A percentile compares a stretch with the other conserved stretches of the same genome.
phyloP scores from a whole-genome alignment of 2,888 invertebrate species.

The Drosophila niveifrons region DNA sequence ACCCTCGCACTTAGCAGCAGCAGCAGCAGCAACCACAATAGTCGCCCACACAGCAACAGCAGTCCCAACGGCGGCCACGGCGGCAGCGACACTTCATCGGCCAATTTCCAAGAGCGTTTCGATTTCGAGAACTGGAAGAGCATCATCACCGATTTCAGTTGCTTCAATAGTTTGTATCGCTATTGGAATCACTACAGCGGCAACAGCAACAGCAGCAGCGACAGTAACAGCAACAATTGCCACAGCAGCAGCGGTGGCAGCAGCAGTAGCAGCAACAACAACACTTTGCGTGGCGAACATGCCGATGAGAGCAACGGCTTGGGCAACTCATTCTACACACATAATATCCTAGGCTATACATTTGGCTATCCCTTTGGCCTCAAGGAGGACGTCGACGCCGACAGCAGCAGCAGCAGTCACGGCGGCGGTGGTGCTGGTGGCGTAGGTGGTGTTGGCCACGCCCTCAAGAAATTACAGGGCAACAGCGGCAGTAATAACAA shows the following conservation, averaged over 20 bases:
- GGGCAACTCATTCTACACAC: constrained; percentile 82
- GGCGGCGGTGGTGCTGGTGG: constrained; percentile 17
- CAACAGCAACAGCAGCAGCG: constrained; percentile 37
- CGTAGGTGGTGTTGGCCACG: constrained; percentile 6
- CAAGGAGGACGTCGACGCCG: constrained; percentile 60
- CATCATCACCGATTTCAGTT: constrained; percentile 88
- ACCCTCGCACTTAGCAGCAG: constrained; percentile 54
- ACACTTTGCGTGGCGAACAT: constrained; percentile 54
- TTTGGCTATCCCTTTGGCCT: constrained; percentile 81
- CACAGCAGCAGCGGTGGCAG: constrained; percentile 7
- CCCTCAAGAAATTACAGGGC: constrained; percentile 36
- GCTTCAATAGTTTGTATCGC: constrained; percentile 83
- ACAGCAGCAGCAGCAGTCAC: constrained; percentile 35
- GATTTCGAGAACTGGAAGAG: constrained; percentile 88
- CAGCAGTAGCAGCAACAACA: constrained; percentile 21
- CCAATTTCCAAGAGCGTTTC: constrained; percentile 84
- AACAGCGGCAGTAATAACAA: constrained; percentile 26
- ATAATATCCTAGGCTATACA: constrained; percentile 85
- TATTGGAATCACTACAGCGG: constrained; percentile 78
- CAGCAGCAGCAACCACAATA: constrained; percentile 44
- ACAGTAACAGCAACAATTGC: constrained; percentile 7
- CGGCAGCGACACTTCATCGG: constrained; percentile 82
- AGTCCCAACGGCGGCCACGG: constrained; percentile 71
- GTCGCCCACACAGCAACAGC: constrained; percentile 44
- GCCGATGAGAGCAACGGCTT: constrained; percentile 62